Base-by-base conservation (phyloP, 2,113 vertebrate species). In the Aspidoscelis tigris region DNA sequence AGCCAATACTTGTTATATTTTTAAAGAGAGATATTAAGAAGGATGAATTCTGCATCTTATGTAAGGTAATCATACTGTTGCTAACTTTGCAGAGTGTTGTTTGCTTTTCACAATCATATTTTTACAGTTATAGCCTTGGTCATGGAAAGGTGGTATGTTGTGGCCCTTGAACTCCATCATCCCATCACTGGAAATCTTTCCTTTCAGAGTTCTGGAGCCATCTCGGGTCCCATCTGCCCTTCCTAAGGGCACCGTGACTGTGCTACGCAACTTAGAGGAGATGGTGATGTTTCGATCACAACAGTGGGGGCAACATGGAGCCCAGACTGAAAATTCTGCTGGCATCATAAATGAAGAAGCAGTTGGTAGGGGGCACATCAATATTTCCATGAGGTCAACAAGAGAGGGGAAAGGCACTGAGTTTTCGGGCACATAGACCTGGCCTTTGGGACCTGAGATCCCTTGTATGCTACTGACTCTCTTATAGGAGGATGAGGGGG, bases 191-290 rank as follows among this genome's bases (percentile, higher is more conserved):
- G 73, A 44, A 79, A 39, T 41, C 66, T 77, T 78, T 69, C 26
- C 24, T 39, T 79, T 22, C 84, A 88, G 83, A 58, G 74, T 70
- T 6, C 47, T 66, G 50, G 75, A 85, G 70, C 11, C 82, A 55
- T 50, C 78, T 69, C 68, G 68, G 47, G 26, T 74, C 53, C 21
- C 71, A 1, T 6, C 21, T 0, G 64, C 69, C 16, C 74, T 33
- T 18, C 79, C 82, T 53, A 77, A 58, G 58, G 83, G 85, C 70
- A 83, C 84, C 2, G 24, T 81, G 41, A 93, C 92, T 5, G 90
- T 93, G 1, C 26, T 90, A 41, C 81, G 87, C 80, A 91, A 89
- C 68, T 70, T 91, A 85, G 92, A 91, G 77, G 86, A 93, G 82
- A 90, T 93, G 89, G 92, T 86, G 39, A 47, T 86, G 8, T 50